Conservation (phyloP, 2,797 vertebrate genomes). For the Sebastes hopkinsi region DNA sequence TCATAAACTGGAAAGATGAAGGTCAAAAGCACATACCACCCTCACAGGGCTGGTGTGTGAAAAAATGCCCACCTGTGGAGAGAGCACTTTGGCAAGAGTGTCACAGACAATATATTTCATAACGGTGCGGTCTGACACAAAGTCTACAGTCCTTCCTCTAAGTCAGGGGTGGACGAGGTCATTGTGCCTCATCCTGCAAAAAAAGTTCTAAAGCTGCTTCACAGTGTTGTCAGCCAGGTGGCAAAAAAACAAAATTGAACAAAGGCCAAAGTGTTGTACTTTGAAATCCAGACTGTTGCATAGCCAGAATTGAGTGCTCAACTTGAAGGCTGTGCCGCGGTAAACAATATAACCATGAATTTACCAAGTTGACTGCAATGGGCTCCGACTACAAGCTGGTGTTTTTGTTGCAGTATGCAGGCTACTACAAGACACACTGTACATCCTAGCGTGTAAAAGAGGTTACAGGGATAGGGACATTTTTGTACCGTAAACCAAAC, state of each 20-base stretch:
- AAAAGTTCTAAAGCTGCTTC: background rate
- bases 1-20: conserved; percentile 49
- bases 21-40: conserved; percentile 38
- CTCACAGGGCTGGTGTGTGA: conserved; percentile 27
- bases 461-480: background rate
- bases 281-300: too few species aligned
- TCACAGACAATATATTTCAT: conserved; percentile 43
- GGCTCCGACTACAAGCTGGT: background rate
- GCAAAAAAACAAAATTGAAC: background rate
- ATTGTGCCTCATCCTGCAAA: background rate
- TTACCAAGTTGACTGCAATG: background rate
- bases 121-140: conserved; percentile 19
- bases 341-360: background rate
- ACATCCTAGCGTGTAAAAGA: background rate
- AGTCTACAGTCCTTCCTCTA: conserved; percentile 16
- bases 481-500: background rate
- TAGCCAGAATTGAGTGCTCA: too few species aligned
- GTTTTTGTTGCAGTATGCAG: background rate
- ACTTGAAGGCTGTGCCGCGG: background rate
- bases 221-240: background rate
- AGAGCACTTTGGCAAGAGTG: conserved; percentile 39
- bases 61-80: conserved; percentile 46
- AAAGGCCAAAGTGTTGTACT: background rate
- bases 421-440: background rate
- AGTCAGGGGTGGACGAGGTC: conserved; percentile 5